Conservation (phyloP, 92 coral and sea anemone genomes). For the Galaxea fascicularis region DNA sequence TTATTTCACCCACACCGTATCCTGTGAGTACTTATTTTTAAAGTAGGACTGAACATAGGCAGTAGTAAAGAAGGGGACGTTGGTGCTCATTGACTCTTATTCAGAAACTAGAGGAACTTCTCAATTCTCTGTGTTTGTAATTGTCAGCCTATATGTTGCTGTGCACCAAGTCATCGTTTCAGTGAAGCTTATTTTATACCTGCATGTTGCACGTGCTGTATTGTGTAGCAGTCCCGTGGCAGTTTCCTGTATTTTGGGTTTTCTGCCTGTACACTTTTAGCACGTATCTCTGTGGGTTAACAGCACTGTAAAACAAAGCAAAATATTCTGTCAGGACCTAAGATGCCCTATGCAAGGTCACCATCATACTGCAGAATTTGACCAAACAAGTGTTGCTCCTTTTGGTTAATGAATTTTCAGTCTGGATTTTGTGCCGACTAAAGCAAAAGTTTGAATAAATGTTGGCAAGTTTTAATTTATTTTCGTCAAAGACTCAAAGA, state of each 20-base stretch:
- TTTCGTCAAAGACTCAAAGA: too few species aligned
- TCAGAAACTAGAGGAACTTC: too few species aligned
- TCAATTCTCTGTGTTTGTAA: too few species aligned
- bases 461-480: too few species aligned
- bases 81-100: too few species aligned
- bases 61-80: too few species aligned
- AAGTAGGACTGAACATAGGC: too few species aligned
- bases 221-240: conserved; percentile 79
- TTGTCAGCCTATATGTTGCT: too few species aligned
- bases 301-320: neutral
- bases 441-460: too few species aligned
- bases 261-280: conserved; percentile 77
- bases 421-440: too few species aligned
- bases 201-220: conserved; percentile 84
- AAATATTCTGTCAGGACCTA: neutral
- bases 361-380: neutral
- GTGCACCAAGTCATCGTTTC: neutral
- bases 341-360: neutral
- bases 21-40: too few species aligned
- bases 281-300: conserved; percentile 70
- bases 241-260: conserved; percentile 68
- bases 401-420: neutral
- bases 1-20: too few species aligned
- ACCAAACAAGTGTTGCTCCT: neutral
- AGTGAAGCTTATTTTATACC: conserved; percentile 35